phyloP scores from a whole-genome alignment of 2,888 invertebrate genomes.

The Cactoblastis cactorum region DNA sequence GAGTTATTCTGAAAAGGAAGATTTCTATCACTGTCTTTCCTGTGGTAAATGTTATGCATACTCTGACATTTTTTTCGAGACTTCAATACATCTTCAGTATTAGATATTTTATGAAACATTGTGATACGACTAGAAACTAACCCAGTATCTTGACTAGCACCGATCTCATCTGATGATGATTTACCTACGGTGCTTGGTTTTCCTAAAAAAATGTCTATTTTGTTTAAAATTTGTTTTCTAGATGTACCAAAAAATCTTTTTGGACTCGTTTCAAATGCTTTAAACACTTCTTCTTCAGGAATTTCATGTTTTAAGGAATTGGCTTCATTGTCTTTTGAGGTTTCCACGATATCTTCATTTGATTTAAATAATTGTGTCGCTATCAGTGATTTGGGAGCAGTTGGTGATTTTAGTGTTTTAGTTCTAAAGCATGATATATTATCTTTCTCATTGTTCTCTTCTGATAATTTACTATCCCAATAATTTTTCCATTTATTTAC shows the following conservation, averaged over 20 bases:
- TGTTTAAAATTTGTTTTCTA: conserved; percentile 65
- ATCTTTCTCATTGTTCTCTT: conserved; percentile 37
- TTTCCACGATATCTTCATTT: conserved; percentile 19
- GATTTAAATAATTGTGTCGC: conserved; percentile 6
- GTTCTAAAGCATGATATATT: conserved; percentile 23
- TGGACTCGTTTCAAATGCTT: conserved; percentile 73
- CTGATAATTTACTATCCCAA: conserved; percentile 63
- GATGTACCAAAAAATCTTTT: conserved; percentile 73
- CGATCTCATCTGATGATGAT: conserved; percentile 34
- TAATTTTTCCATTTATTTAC: conserved; percentile 67
- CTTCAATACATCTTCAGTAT: conserved; percentile 53
- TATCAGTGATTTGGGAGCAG: neutral
- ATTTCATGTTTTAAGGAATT: conserved; percentile 53
- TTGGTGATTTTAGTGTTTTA: conserved; percentile 26
- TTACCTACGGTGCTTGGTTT: conserved; percentile 45
- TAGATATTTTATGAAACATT: conserved; percentile 63
- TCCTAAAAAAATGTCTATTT: conserved; percentile 66
- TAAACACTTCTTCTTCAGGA: conserved; percentile 69
- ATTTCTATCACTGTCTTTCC: conserved; percentile 35
- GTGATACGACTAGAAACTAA: conserved; percentile 73
- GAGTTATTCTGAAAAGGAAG: conserved; percentile 20
- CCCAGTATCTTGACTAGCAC: conserved; percentile 56
- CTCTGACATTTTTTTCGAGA: conserved; percentile 49
- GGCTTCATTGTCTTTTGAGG: conserved; percentile 15
- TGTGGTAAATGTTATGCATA: conserved; percentile 49